Conservation (phyloP, 2,797 vertebrate species). For the Myioborus melanocephalus region DNA sequence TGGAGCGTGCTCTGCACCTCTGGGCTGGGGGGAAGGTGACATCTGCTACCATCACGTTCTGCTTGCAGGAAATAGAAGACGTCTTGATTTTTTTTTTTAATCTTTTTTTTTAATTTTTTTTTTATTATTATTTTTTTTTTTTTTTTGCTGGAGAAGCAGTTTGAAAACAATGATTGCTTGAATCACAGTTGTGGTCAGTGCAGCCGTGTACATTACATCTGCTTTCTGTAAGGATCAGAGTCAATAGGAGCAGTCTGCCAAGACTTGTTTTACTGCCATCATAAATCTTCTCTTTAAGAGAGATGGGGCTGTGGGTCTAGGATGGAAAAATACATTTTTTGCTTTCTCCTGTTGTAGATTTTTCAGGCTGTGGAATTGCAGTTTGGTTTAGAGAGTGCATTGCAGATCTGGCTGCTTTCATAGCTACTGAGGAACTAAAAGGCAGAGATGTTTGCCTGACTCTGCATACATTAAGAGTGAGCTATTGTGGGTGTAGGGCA, state of each 20-base stretch:
- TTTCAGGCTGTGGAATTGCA: not conserved
- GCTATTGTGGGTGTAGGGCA: constrained; percentile 2
- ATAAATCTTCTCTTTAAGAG: not conserved
- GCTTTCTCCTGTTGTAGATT: not conserved
- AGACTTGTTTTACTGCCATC: not conserved
- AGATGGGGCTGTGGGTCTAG: not conserved
- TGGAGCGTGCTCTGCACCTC: not conserved
- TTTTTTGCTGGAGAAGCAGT: not conserved
- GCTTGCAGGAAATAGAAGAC: not conserved
- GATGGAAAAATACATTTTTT: not conserved
- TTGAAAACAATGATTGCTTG: not conserved
- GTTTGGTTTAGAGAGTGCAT: not conserved
- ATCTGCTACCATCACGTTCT: not conserved
- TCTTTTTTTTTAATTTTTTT: too few relatives aligned
- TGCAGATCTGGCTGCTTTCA: not conserved
- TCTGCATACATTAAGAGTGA: constrained; percentile 32
- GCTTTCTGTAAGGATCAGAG: constrained; percentile 9
- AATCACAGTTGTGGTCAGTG: not conserved
- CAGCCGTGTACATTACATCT: not conserved
- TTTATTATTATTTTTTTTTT: not conserved
- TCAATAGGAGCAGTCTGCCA: not conserved
- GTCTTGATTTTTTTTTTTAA: not conserved
- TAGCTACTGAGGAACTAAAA: not conserved
- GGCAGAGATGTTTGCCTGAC: constrained; percentile 35
- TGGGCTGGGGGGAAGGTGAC: not conserved